Percentiles rank a stretch among this genome's conserved stretches.
These are phyloP conservation scores for Odocoileus virginianus DNA, from an alignment of 2,113 vertebrate genomes.

Conservation along the genomic window DNA sequence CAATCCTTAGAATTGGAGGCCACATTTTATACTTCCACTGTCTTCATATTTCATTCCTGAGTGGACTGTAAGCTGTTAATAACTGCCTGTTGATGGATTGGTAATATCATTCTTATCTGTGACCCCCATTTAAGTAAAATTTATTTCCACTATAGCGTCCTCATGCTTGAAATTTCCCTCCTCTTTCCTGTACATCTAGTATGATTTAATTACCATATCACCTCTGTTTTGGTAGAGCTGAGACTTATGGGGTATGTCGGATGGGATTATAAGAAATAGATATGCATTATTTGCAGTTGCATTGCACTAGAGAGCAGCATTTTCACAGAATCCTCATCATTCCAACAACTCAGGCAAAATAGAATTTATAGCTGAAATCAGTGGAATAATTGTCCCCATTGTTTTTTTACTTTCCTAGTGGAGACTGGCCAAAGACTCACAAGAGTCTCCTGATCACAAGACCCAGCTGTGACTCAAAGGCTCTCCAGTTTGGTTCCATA, in stretches of 20 bases:
- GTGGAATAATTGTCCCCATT: neutral
- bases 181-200: neutral
- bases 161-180: neutral
- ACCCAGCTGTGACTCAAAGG: neutral
- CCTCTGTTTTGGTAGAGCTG: neutral
- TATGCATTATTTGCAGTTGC: conserved; percentile 33
- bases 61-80: neutral
- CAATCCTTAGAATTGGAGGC: neutral
- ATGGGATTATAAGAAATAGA: conserved; percentile 4
- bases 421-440: neutral
- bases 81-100: neutral
- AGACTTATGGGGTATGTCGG: neutral
- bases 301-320: conserved; percentile 52
- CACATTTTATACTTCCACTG: neutral
- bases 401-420: neutral
- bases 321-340: conserved; percentile 45
- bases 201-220: neutral
- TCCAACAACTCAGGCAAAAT: conserved; percentile 3
- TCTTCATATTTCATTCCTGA: neutral
- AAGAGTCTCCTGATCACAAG: neutral
- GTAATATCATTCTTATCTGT: neutral
- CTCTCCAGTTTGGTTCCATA: neutral
- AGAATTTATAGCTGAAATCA: conserved; percentile 39
- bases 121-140: neutral
- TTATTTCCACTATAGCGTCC: neutral